Conservation (phyloP, 2,113 vertebrate species). For the Ochotona curzoniae region DNA sequence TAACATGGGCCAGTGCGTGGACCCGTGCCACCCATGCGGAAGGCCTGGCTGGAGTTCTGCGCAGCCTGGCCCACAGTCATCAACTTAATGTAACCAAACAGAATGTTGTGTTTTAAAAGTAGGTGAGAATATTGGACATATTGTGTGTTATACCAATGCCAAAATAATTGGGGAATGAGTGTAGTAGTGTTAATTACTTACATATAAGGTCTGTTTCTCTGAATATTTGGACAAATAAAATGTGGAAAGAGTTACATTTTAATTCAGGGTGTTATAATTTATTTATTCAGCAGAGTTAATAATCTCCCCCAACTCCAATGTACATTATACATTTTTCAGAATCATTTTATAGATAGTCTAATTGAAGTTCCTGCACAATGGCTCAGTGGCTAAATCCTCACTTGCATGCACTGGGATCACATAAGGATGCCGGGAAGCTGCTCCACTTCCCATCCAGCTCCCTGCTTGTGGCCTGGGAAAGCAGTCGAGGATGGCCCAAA, state of each 20-base stretch:
- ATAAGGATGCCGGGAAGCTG: too few species aligned
- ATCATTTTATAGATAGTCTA: constrained; percentile 10
- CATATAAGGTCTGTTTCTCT: not conserved
- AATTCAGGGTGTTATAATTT: not conserved
- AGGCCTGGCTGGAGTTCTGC: too few species aligned
- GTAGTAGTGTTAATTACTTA: not conserved
- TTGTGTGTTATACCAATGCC: not conserved
- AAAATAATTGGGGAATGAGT: not conserved
- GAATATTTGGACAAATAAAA: constrained; percentile 56
- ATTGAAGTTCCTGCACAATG: not conserved
- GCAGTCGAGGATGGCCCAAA: too few species aligned
- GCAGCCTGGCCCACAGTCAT: too few species aligned
- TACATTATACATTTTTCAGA: constrained; percentile 1
- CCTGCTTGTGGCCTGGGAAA: too few species aligned
- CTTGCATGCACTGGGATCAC: too few species aligned
- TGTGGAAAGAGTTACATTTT: constrained; percentile 24
- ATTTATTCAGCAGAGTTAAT: constrained; percentile 44
- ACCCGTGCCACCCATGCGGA: too few species aligned
- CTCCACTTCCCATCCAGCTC: too few species aligned
- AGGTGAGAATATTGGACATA: not conserved
- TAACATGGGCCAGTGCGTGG: too few species aligned
- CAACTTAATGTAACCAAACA: constrained; percentile 37
- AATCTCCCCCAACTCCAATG: not conserved
- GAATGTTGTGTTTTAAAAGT: constrained; percentile 35
- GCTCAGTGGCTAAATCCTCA: too few species aligned